Percentiles rank a stretch among this genome's conserved stretches.
Evolutionary conservation across 2,797 vertebrate species (phyloP).

Genomic region (Cryptoprocta ferox): DNA sequence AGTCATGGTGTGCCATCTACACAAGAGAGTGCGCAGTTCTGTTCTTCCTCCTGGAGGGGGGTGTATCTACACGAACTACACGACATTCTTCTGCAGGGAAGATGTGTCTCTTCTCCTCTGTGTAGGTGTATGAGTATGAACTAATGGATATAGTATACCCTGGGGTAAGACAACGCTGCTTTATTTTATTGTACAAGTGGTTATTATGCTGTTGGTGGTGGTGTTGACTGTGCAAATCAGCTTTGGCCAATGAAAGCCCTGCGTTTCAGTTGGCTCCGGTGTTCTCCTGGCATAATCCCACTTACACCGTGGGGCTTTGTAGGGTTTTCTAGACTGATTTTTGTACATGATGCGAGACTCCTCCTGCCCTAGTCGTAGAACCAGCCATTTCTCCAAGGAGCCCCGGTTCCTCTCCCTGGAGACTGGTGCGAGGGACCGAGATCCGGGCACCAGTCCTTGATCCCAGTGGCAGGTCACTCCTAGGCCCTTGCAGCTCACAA

Average conservation of each 20-base stretch:
- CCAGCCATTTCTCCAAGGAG: neutral
- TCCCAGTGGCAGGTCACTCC: neutral
- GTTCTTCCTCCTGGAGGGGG: neutral
- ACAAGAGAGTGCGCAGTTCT: neutral
- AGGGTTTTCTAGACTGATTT: neutral
- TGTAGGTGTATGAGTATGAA: neutral
- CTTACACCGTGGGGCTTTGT: neutral
- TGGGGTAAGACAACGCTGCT: neutral
- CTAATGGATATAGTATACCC: rapidly evolving
- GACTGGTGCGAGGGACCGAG: neutral
- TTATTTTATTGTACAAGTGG: neutral
- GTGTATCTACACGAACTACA: neutral
- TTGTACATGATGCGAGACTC: neutral
- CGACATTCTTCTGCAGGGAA: neutral
- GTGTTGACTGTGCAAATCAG: neutral
- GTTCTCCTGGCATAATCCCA: neutral
- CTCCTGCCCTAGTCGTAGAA: neutral
- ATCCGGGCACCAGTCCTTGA: no score
- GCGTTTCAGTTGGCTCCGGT: neutral
- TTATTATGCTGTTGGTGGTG: neutral
- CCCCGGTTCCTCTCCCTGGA: neutral
- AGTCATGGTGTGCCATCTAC: no score
- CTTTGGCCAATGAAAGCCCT: neutral
- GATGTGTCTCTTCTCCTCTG: neutral
- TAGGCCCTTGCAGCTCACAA: neutral